These are phyloP conservation scores for Spongia lamella DNA, from an alignment of 37 sponge, comb jelly and placozoan species.

Conservation along the genomic window DNA sequence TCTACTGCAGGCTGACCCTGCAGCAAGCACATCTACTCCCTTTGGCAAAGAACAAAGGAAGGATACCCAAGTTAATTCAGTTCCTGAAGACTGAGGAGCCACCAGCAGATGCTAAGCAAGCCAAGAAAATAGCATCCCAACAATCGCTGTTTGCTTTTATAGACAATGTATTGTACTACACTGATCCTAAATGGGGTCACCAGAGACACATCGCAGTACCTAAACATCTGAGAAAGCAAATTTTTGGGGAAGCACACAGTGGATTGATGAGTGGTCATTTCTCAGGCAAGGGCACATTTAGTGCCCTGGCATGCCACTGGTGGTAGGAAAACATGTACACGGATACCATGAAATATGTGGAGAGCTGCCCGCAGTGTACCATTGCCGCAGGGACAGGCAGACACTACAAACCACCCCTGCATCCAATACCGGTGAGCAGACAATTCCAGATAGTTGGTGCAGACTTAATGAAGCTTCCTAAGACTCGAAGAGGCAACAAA, in stretches of 20 bases:
- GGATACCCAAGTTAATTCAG: slow-evolving; percentile 20
- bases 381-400: slow-evolving; percentile 13
- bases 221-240: neutral
- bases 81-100: slow-evolving; percentile 20
- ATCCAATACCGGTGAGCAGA: slow-evolving; percentile 44
- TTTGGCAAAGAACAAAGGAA: slow-evolving; percentile 47
- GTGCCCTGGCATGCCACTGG: slow-evolving; percentile 20
- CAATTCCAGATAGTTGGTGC: slow-evolving; percentile 63
- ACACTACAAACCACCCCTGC: slow-evolving; percentile 22
- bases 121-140: slow-evolving; percentile 9
- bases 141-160: slow-evolving; percentile 4
- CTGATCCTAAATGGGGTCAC: slow-evolving; percentile 21
- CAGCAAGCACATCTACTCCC: no score
- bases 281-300: slow-evolving; percentile 31
- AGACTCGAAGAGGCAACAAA: slow-evolving; percentile 9
- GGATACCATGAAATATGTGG: slow-evolving; percentile 9
- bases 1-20: no score
- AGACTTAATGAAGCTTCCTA: slow-evolving; percentile 49
- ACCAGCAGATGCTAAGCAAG: slow-evolving; percentile 9
- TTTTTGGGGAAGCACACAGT: slow-evolving; percentile 37
- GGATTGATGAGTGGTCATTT: slow-evolving; percentile 51
- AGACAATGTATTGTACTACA: slow-evolving; percentile 36
- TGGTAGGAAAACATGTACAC: slow-evolving; percentile 58
- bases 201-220: slow-evolving; percentile 57
- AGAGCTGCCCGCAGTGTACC: slow-evolving; percentile 56